phyloP scores from a whole-genome alignment of 2,113 vertebrate species.

The Forbesichthys agassizii region DNA sequence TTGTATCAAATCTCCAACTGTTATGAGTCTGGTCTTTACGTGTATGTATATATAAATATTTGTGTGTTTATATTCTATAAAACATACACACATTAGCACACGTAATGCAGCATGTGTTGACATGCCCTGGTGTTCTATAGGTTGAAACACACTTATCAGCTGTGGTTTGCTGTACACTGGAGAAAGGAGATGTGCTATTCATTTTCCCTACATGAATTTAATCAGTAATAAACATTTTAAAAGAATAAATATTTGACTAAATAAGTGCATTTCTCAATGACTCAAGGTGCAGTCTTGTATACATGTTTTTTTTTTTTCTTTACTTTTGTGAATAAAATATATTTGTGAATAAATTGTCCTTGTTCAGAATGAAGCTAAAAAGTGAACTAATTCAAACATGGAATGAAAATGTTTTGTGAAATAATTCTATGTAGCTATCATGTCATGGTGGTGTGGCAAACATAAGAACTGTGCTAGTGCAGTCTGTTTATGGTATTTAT shows the following conservation, averaged over 20 bases:
- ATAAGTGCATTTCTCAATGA: slow-evolving; percentile 53
- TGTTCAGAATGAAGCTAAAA: background rate
- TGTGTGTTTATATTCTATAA: slow-evolving; percentile 74
- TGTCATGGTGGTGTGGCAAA: background rate
- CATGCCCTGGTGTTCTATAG: slow-evolving; percentile 60
- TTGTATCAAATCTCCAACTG: slow-evolving; percentile 50
- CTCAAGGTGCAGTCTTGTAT: slow-evolving; percentile 35
- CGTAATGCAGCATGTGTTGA: slow-evolving; percentile 49
- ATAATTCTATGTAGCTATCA: background rate
- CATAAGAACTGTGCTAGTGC: background rate
- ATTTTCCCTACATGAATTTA: slow-evolving; percentile 75
- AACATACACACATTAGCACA: slow-evolving; percentile 69
- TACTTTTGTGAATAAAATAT: slow-evolving; percentile 55
- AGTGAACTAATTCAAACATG: background rate
- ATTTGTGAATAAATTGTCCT: slow-evolving; percentile 8
- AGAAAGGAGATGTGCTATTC: slow-evolving; percentile 77
- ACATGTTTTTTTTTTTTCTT: slow-evolving; percentile 41
- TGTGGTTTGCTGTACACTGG: slow-evolving; percentile 83
- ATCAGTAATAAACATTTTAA: slow-evolving; percentile 81
- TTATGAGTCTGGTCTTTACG: slow-evolving; percentile 62
- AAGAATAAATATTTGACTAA: slow-evolving; percentile 76
- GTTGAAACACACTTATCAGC: slow-evolving; percentile 68
- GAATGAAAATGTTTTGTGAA: no score
- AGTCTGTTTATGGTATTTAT: slow-evolving; percentile 5
- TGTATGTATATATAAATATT: slow-evolving; percentile 73